These are phyloP conservation scores for Phacellophora camtschatica DNA, from an alignment of 30 jellyfish, hydroid and myxozoan species.

Conservation along the genomic window DNA sequence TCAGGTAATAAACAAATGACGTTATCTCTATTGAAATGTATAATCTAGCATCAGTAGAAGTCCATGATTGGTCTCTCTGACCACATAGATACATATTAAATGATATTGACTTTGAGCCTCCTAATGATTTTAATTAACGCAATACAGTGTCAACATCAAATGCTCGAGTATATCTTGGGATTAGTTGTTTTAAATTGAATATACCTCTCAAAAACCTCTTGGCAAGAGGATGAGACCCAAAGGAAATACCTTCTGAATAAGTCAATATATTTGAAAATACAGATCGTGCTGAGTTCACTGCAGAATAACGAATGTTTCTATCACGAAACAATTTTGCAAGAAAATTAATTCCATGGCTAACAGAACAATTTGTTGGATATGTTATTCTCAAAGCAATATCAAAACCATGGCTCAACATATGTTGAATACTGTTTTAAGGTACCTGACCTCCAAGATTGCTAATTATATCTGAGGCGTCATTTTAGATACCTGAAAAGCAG, in stretches of 20 bases:
- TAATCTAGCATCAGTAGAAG: background rate
- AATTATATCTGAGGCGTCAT: background rate
- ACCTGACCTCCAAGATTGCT: background rate
- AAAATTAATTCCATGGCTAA: background rate
- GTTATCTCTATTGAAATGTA: background rate
- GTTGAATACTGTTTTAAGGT: background rate
- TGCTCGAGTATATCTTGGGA: constrained; percentile 1
- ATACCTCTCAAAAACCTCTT: background rate
- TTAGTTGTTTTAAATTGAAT: background rate
- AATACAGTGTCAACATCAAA: constrained; percentile 1
- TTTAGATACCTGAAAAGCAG: background rate
- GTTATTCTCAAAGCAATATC: background rate
- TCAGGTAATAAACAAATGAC: background rate
- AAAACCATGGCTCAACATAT: background rate
- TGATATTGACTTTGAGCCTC: background rate
- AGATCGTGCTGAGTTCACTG: constrained; percentile 31
- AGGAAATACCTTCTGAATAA: background rate
- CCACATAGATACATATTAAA: background rate
- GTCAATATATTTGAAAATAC: constrained; percentile 2
- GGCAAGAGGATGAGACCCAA: background rate
- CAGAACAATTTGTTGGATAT: background rate
- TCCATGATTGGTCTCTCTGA: background rate
- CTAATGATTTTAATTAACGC: background rate
- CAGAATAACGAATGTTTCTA: background rate
- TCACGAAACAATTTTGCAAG: background rate